Evolutionary conservation across 2,888 invertebrate species (phyloP).

Genomic region (Pheosia gnoma): DNA sequence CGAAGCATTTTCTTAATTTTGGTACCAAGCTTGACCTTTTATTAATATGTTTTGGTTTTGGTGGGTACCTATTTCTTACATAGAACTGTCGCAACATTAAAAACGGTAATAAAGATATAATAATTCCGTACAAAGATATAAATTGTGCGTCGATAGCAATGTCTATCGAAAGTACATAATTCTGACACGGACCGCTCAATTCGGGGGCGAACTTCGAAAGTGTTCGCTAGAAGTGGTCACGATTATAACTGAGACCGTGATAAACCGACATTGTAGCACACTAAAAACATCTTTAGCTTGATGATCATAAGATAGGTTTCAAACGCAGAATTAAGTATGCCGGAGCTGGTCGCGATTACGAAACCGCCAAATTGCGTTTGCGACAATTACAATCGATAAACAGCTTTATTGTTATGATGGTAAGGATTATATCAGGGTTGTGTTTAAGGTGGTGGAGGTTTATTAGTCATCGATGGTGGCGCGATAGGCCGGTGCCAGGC

Average conservation of each 20-base stretch:
- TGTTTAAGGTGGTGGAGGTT: slow-evolving; percentile 55
- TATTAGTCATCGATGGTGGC: slow-evolving; percentile 84
- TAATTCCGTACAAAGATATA: slow-evolving; percentile 71
- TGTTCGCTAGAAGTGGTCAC: slow-evolving; percentile 81
- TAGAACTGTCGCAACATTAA: slow-evolving; percentile 41
- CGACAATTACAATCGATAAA: slow-evolving; percentile 14
- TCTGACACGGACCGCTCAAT: slow-evolving; percentile 81
- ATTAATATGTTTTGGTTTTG: too few species aligned
- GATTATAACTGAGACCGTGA: slow-evolving; percentile 63
- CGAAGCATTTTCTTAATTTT: too few species aligned
- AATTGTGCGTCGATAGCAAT: slow-evolving; percentile 70
- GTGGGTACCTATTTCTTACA: neutral
- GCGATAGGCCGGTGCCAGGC: slow-evolving; percentile 80
- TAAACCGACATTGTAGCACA: slow-evolving; percentile 19
- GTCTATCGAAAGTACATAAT: slow-evolving; percentile 58
- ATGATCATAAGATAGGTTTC: slow-evolving; percentile 47
- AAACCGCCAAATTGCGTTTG: slow-evolving; percentile 45
- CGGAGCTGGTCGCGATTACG: slow-evolving; percentile 61
- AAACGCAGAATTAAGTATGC: slow-evolving; percentile 50
- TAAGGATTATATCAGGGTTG: slow-evolving; percentile 30
- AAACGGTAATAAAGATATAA: slow-evolving; percentile 75
- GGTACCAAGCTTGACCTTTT: too few species aligned
- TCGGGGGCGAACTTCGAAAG: slow-evolving; percentile 77
- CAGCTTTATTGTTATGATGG: slow-evolving; percentile 18
- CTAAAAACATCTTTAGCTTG: slow-evolving; percentile 50